Conservation (phyloP, 37 sponge, comb jelly and placozoan species). For the Geodia barretti region DNA sequence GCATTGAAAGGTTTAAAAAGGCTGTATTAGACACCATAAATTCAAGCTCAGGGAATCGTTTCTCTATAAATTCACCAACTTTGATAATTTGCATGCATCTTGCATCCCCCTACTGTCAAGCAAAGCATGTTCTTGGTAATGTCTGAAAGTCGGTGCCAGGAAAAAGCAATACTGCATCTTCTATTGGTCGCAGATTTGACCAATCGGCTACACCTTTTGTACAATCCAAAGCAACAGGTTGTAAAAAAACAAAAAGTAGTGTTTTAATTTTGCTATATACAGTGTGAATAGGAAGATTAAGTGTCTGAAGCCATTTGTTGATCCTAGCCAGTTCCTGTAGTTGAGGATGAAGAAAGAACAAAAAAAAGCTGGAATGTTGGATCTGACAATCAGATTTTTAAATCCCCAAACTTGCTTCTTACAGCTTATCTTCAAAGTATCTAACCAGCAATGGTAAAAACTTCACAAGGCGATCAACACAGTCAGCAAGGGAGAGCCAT, state of each 20-base stretch:
- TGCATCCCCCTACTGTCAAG: neutral
- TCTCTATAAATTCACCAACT: neutral
- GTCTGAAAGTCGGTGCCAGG: constrained; percentile 19
- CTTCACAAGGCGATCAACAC: neutral
- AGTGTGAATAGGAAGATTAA: constrained; percentile 4
- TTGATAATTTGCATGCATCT: neutral
- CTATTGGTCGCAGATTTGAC: neutral
- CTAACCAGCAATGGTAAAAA: neutral
- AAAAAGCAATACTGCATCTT: neutral
- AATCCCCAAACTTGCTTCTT: constrained; percentile 11
- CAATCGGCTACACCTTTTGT: neutral
- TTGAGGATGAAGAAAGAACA: constrained; percentile 10
- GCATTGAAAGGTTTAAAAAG: constrained; percentile 4
- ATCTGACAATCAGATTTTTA: neutral
- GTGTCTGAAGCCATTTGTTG: constrained; percentile 15
- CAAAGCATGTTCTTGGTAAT: constrained; percentile 1
- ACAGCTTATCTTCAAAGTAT: constrained; percentile 25
- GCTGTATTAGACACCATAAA: constrained; percentile 8
- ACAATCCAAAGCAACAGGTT: neutral
- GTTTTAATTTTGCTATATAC: constrained; percentile 19
- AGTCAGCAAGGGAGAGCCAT: constrained; percentile 3
- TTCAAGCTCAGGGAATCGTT: constrained; percentile 11
- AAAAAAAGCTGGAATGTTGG: neutral
- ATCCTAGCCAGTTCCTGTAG: neutral
- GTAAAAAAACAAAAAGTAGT: neutral